Evolutionary conservation across 2,797 vertebrate species (phyloP).

Genomic region (Macrochelys suwanniensis): DNA sequence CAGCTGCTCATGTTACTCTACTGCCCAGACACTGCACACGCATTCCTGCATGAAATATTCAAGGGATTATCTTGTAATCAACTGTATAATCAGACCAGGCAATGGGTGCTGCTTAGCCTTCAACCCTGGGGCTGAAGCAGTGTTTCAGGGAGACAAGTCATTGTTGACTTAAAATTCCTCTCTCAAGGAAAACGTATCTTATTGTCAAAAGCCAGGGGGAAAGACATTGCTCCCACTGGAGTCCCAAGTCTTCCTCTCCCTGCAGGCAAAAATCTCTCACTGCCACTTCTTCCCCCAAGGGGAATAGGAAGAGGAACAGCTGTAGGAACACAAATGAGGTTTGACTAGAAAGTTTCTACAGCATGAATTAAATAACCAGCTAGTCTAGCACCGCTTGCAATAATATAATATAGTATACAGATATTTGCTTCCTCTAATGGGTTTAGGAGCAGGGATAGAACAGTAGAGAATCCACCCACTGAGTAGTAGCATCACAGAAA

Average conservation of each 20-base stretch:
- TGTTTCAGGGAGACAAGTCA: neutral
- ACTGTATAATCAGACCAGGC: slow-evolving; percentile 42
- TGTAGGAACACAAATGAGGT: neutral
- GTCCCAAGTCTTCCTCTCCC: neutral
- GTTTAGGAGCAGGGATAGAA: neutral
- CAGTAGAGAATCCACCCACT: neutral
- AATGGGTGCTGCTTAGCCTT: slow-evolving; percentile 21
- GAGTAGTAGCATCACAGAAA: neutral
- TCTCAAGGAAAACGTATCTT: neutral
- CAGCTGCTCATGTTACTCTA: slow-evolving; percentile 69
- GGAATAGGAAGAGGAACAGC: neutral
- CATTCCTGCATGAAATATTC: slow-evolving; percentile 77
- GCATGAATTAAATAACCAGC: fast-evolving
- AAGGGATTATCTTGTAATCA: slow-evolving; percentile 77
- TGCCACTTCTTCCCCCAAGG: neutral
- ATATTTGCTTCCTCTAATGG: neutral
- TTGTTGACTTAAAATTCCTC: neutral
- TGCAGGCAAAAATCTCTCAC: neutral
- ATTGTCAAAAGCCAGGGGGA: too few species aligned
- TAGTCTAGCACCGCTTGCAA: fast-evolving
- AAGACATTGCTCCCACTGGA: neutral
- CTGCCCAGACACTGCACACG: slow-evolving; percentile 20
- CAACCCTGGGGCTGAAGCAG: neutral
- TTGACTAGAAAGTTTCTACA: neutral
- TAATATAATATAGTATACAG: neutral